These are phyloP conservation scores for Branchipolynoe longqiensis DNA, from an alignment of 2,888 invertebrate species.

Conservation along the genomic window DNA sequence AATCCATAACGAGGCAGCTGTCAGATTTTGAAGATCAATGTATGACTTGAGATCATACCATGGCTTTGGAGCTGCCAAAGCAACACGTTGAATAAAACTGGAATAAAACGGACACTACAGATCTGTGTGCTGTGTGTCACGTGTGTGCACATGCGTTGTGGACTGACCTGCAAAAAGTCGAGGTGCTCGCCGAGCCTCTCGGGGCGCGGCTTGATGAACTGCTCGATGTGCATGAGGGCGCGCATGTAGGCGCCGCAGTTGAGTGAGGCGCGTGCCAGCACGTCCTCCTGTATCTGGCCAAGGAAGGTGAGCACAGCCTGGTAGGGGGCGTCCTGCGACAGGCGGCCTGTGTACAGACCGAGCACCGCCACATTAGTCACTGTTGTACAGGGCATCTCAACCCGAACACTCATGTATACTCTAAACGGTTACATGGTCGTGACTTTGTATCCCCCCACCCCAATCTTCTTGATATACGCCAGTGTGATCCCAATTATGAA, in stretches of 20 bases:
- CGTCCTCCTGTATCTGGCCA: conserved; percentile 81
- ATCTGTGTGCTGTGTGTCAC: no score
- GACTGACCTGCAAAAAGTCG: conserved; percentile 81
- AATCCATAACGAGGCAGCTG: no score
- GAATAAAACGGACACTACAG: no score
- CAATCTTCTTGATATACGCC: no score
- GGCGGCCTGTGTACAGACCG: neutral
- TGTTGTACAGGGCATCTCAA: neutral
- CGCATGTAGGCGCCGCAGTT: conserved; percentile 82
- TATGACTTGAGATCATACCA: no score
- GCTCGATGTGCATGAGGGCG: conserved; percentile 82
- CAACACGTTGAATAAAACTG: no score
- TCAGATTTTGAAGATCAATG: no score
- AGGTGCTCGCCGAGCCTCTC: conserved; percentile 80
- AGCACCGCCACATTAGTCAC: neutral
- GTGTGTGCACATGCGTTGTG: neutral
- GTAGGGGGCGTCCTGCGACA: conserved; percentile 69
- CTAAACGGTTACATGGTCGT: no score
- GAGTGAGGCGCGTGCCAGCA: conserved; percentile 82
- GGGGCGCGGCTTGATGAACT: conserved; percentile 77
- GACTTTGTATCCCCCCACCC: no score
- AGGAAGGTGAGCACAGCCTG: conserved; percentile 77
- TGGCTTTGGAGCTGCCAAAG: no score
- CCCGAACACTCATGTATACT: no score
- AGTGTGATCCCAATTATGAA: no score